Percentiles rank a stretch among this genome's conserved stretches.
Conservation (phyloP, 2,888 invertebrate genomes). For the Scelioninae gen. 1 region DNA sequence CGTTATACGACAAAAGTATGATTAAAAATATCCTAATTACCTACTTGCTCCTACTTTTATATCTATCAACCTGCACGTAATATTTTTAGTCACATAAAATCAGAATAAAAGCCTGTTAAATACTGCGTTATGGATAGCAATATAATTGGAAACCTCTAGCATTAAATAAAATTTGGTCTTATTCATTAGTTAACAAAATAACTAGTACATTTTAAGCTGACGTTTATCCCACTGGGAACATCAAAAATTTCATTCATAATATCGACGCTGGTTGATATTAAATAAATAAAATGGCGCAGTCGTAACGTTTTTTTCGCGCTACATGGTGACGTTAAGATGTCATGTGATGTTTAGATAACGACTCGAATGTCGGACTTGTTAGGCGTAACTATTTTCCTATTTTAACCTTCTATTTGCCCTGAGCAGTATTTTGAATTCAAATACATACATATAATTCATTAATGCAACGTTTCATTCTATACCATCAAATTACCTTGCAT, state of each 20-base stretch:
- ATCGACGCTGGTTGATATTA: slow-evolving; percentile 23
- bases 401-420: slow-evolving; percentile 26
- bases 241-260: slow-evolving; percentile 25
- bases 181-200: slow-evolving; percentile 40
- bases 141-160: slow-evolving; percentile 7
- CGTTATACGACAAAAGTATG: too few relatives aligned
- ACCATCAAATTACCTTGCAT: slow-evolving; percentile 5
- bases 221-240: slow-evolving; percentile 28
- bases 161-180: slow-evolving; percentile 15
- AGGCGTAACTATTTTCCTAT: slow-evolving; percentile 22
- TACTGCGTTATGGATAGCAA: slow-evolving; percentile 10
- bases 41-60: background rate
- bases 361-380: background rate
- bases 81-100: background rate
- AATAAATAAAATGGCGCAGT: slow-evolving; percentile 9
- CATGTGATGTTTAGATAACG: slow-evolving; percentile 39
- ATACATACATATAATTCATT: slow-evolving; percentile 15
- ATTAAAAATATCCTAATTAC: background rate
- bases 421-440: background rate
- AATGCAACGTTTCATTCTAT: slow-evolving; percentile 11
- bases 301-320: background rate
- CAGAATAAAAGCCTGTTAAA: background rate
- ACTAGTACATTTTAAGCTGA: slow-evolving; percentile 39
- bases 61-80: background rate
- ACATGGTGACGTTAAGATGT: slow-evolving; percentile 41